Conservation (phyloP, 1,140 invertebrate genomes). For the Drosophila persimilis region DNA sequence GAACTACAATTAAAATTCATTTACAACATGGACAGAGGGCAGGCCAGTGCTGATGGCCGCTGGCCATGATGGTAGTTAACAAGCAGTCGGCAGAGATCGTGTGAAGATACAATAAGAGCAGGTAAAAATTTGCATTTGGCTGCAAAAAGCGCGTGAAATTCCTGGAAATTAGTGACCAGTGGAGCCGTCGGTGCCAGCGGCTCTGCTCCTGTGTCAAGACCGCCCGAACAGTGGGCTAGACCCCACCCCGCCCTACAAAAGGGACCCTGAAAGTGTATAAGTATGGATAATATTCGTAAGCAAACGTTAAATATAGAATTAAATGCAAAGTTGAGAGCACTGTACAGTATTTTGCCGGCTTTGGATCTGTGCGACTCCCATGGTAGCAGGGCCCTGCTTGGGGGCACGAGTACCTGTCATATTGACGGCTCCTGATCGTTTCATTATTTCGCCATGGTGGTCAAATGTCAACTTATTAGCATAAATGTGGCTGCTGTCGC, state of each 20-base stretch:
- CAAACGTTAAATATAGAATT: not conserved
- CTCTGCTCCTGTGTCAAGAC: constrained; percentile 54
- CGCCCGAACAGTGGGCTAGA: constrained; percentile 19
- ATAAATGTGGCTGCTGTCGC: constrained; percentile 69
- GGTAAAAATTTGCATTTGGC: constrained; percentile 35
- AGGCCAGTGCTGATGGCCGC: constrained; percentile 9
- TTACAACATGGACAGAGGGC: constrained; percentile 55
- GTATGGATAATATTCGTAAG: too few species aligned
- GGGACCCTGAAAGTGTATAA: not conserved
- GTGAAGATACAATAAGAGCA: constrained; percentile 65
- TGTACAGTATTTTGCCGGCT: too few species aligned
- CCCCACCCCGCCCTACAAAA: not conserved
- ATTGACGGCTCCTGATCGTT: constrained; percentile 68
- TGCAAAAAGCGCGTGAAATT: constrained; percentile 63
- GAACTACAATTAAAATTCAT: constrained; percentile 76
- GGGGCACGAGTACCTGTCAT: constrained; percentile 52
- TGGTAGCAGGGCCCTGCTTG: not conserved
- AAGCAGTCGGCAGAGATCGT: constrained; percentile 69
- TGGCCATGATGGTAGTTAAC: constrained; percentile 61
- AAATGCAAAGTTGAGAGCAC: too few species aligned
- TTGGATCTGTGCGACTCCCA: too few species aligned
- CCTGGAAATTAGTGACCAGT: constrained; percentile 59
- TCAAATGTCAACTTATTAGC: constrained; percentile 82
- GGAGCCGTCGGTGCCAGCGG: constrained; percentile 39
- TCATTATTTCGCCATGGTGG: constrained; percentile 81